Evolutionary conservation across 2,888 invertebrate genomes (phyloP), one percentile per base, ranked within the genome.

Genomic region (Coelinius sp.): DNA sequence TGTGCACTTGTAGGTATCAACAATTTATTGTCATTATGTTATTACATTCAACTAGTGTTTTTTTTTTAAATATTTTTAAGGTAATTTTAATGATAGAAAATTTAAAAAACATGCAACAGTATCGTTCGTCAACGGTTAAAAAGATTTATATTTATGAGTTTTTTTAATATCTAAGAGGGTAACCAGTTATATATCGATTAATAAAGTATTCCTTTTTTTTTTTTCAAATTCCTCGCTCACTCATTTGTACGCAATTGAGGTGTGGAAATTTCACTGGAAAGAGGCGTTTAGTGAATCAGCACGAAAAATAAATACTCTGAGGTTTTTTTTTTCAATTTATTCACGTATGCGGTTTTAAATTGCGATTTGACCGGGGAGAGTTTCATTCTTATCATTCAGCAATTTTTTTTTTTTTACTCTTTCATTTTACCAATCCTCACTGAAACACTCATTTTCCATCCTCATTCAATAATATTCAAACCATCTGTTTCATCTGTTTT

Each of bases 21-120:
- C 35, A 17, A 59, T 59, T 59, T 59, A 59, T 59, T 59, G 31
- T 14, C 59, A 31, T 59, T 59, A 35, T 59, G 10, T 59, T 17
- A 17, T 59, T 59, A 59, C 59, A 53, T 25, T 59, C 35, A 12
- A 31, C 4, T n/a, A n/a, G n/a, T n/a, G n/a, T n/a, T 59, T 7
- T 20, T 35, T 35, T 49, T 20, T 49, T 14, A 20, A 3, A 31
- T 31, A 31, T 14, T 20, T 27, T 17, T 25, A 27, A 10, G 14
- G 6, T 12, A 24, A 14, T 56, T 1, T 56, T 27, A 27, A 56
- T 56, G 14, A 25, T 56, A 56, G 25, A 27, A 27, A 56, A 24
- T 27, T 25, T 25, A 5, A 27, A n/a, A 56, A 56, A 35, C 59
- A 35, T 59, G 59, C 59, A 59, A 31, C 10, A 59, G 12, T 35